phyloP scores from a whole-genome alignment of 2,888 invertebrate genomes.

The Ormyrus thymus region DNA sequence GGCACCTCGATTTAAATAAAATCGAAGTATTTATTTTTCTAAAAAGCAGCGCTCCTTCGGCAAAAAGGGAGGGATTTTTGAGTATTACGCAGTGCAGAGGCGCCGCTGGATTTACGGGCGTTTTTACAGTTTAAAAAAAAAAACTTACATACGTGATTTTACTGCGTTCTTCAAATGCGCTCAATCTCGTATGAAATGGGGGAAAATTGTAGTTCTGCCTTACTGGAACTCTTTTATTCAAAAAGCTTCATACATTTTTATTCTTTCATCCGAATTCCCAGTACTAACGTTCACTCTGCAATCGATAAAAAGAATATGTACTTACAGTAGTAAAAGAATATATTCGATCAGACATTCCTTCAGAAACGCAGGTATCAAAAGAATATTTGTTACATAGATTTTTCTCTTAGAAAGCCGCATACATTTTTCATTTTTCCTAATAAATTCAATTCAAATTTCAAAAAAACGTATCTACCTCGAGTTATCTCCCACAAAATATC shows the following conservation, averaged over 20 bases:
- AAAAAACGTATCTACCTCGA: no score
- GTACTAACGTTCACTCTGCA: neutral
- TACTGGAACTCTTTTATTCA: neutral
- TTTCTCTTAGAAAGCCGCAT: no score
- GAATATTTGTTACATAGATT: no score
- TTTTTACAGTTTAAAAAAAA: neutral
- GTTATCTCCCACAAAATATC: no score
- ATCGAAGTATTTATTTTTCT: no score
- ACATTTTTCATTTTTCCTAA: no score
- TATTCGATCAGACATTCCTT: slow-evolving; percentile 32
- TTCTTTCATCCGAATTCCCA: neutral
- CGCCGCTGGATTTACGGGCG: no score
- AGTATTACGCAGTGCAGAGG: no score
- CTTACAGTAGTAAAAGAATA: slow-evolving; percentile 34
- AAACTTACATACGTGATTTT: slow-evolving; percentile 2
- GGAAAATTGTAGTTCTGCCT: neutral
- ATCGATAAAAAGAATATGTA: neutral
- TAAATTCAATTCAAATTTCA: no score
- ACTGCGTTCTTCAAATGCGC: neutral
- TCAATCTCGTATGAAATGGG: neutral
- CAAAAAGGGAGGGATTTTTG: no score
- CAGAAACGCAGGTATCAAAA: neutral
- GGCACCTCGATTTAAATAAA: no score
- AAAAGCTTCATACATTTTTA: slow-evolving; percentile 11
- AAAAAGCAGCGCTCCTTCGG: no score